phyloP scores from a whole-genome alignment of 1,140 invertebrate species.

The Artemia franciscana region DNA sequence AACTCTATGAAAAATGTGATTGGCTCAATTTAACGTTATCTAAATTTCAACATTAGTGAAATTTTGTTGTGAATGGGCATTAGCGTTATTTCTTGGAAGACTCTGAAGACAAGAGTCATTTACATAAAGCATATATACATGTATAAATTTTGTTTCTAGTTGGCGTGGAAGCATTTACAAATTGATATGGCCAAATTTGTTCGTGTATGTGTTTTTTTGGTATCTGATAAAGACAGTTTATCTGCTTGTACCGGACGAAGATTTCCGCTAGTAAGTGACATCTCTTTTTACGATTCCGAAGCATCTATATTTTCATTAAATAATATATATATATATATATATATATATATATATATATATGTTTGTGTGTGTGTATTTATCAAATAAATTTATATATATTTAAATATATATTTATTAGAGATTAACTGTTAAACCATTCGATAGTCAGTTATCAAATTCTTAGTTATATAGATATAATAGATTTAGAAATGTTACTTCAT shows the following conservation, averaged over 20 bases:
- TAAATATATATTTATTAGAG: not conserved
- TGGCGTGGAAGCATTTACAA: conserved; percentile 29
- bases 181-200: conserved; percentile 24
- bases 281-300: not conserved
- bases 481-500: too few species aligned
- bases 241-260: conserved; percentile 19
- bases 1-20: too few species aligned
- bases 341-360: not conserved
- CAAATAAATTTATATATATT: not conserved
- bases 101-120: too few species aligned
- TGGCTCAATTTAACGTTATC: too few species aligned
- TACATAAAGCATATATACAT: too few species aligned
- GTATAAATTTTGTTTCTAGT: conserved; percentile 17
- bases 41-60: too few species aligned
- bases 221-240: conserved; percentile 21
- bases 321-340: not conserved
- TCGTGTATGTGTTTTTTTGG: conserved; percentile 21
- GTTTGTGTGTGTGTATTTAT: not conserved
- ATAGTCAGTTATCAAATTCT: not conserved
- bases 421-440: not conserved
- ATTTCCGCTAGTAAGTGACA: conserved; percentile 9
- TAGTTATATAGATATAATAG: too few species aligned
- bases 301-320: not conserved
- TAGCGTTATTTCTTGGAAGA: too few species aligned
- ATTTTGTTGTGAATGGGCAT: too few species aligned